Conservation (phyloP, 2,113 vertebrate species). For the Ginglymostoma cirratum region DNA sequence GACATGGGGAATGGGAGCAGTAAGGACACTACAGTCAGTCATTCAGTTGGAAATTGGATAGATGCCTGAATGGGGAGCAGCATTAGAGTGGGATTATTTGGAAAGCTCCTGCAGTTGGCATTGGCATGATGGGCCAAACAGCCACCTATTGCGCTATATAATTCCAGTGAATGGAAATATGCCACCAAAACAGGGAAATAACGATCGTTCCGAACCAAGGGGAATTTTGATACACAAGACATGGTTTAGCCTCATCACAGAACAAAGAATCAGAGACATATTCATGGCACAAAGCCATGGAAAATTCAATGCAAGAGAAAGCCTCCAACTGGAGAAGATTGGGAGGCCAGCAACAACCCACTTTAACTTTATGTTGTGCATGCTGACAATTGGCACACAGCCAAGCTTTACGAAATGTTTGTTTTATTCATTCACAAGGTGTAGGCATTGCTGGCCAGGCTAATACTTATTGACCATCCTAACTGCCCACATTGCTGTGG, state of each 20-base stretch:
- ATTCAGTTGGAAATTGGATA: not conserved
- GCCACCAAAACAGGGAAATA: not conserved
- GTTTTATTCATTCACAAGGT: too few species aligned
- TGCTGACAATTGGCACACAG: not conserved
- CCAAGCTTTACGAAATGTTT: too few species aligned
- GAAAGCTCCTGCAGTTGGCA: not conserved
- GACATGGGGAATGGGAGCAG: too few species aligned
- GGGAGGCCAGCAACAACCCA: not conserved
- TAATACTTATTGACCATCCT: too few species aligned
- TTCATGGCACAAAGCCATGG: not conserved
- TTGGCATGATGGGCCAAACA: too few species aligned
- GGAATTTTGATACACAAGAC: not conserved
- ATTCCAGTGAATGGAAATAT: not conserved
- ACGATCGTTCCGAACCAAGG: not conserved
- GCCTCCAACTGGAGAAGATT: not conserved
- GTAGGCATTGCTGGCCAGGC: too few species aligned
- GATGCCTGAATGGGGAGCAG: not conserved
- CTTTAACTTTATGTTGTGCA: not conserved
- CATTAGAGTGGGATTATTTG: not conserved
- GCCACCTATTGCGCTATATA: not conserved
- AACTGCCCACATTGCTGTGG: too few species aligned
- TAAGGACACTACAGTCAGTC: too few species aligned
- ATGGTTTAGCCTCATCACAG: not conserved
- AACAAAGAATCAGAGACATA: not conserved
- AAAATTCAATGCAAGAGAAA: not conserved